Conservation (phyloP, 2,888 invertebrate genomes). For the Mesopsocus fuscifrons region DNA sequence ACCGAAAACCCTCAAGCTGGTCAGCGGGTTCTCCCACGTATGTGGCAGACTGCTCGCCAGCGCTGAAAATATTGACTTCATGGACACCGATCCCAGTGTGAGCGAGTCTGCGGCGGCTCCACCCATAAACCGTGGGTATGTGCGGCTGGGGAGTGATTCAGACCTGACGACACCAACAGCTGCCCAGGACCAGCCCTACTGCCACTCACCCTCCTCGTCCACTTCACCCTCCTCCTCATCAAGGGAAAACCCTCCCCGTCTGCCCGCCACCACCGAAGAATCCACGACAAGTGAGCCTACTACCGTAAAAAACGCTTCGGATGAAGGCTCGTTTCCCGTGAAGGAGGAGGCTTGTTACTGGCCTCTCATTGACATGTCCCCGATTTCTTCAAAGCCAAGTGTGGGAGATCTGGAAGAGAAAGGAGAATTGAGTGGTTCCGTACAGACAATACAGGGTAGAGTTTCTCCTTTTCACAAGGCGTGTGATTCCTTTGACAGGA, state of each 20-base stretch:
- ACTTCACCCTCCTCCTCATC: too few relatives aligned
- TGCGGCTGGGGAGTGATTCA: slow-evolving; percentile 39
- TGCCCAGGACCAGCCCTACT: neutral
- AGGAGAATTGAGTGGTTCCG: neutral
- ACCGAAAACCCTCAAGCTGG: slow-evolving; percentile 24
- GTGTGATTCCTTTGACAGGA: too few relatives aligned
- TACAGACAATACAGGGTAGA: neutral
- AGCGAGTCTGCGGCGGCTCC: slow-evolving; percentile 31
- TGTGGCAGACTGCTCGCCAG: slow-evolving; percentile 29
- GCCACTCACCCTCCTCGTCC: neutral
- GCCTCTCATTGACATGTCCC: neutral
- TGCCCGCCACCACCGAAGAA: neutral
- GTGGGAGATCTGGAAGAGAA: neutral
- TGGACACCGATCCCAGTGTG: slow-evolving; percentile 52
- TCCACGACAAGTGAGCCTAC: slow-evolving; percentile 4
- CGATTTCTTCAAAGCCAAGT: neutral
- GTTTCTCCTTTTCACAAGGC: neutral
- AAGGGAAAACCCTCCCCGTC: neutral
- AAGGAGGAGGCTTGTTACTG: slow-evolving; percentile 3
- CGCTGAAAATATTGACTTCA: slow-evolving; percentile 64
- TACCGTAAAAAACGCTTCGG: neutral
- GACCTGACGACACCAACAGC: slow-evolving; percentile 8
- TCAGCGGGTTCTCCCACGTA: slow-evolving; percentile 23
- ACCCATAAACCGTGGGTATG: slow-evolving; percentile 35
- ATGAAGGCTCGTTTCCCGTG: neutral